Percentiles rank a stretch among this genome's conserved stretches.
Evolutionary conservation across 1,140 invertebrate species (phyloP).

Genomic region (Vollenhovia emeryi): DNA sequence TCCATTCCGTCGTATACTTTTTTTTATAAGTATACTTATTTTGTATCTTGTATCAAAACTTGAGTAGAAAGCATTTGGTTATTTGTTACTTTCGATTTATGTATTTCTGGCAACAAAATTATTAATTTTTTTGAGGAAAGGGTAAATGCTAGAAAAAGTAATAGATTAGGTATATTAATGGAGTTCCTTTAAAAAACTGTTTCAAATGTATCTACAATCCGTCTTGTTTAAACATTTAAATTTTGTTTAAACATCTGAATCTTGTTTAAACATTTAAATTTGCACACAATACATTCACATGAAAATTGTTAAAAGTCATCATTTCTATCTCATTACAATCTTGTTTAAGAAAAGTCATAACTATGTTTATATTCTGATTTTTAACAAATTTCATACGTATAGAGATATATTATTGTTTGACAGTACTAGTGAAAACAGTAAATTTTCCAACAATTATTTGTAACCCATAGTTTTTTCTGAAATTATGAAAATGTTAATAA

Average conservation of each 20-base stretch:
- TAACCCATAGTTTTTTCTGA: neutral
- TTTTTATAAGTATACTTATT: neutral
- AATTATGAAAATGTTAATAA: neutral
- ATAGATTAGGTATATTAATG: slow-evolving; percentile 5
- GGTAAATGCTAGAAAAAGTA: neutral
- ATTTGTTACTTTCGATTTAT: neutral
- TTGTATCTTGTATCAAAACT: neutral
- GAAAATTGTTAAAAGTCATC: slow-evolving; percentile 3
- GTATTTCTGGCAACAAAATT: neutral
- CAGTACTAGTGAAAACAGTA: neutral
- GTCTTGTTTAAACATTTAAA: neutral
- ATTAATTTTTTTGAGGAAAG: neutral
- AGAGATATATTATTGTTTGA: neutral
- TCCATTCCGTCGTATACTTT: neutral
- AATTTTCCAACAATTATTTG: neutral
- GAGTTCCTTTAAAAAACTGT: neutral
- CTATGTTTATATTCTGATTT: neutral
- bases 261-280: neutral
- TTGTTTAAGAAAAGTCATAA: neutral
- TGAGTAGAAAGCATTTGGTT: neutral
- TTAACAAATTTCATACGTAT: neutral
- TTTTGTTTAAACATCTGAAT: neutral
- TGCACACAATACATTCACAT: neutral
- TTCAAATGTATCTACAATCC: neutral
- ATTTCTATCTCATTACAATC: neutral